These are phyloP conservation scores for Takifugu bimaculatus DNA, from an alignment of 2,113 vertebrate genomes.

Conservation along the genomic window DNA sequence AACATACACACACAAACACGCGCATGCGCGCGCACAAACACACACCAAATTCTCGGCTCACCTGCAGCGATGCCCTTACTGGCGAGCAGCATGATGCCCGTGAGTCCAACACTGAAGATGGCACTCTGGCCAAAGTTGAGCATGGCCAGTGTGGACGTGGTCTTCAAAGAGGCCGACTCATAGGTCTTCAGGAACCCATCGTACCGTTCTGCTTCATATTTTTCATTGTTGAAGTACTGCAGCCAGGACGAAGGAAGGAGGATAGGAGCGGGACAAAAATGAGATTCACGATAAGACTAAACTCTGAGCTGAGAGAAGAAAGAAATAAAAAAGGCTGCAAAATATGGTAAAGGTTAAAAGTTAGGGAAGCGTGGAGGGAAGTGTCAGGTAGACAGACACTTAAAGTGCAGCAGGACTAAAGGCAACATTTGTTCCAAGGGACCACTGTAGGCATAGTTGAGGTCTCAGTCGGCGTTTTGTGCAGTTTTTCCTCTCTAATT, in stretches of 20 bases:
- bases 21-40: not conserved
- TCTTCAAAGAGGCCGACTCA: slow-evolving; percentile 91
- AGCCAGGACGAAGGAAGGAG: slow-evolving; percentile 17
- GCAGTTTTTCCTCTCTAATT: slow-evolving; percentile 43
- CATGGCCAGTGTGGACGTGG: slow-evolving; percentile 89
- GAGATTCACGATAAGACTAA: slow-evolving; percentile 27
- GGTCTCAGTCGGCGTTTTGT: slow-evolving; percentile 48
- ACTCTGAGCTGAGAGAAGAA: slow-evolving; percentile 16
- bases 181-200: slow-evolving; percentile 89
- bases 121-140: slow-evolving; percentile 95
- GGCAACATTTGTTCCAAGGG: slow-evolving; percentile 58
- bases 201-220: slow-evolving; percentile 91
- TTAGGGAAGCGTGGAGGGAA: slow-evolving; percentile 49
- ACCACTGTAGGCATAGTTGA: slow-evolving; percentile 38
- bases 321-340: slow-evolving; percentile 27
- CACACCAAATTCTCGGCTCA: slow-evolving; percentile 50
- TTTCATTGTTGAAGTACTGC: slow-evolving; percentile 99
- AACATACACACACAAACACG: not conserved
- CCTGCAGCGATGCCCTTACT: slow-evolving; percentile 94
- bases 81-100: slow-evolving; percentile 89
- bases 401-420: slow-evolving; percentile 43
- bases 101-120: slow-evolving; percentile 92
- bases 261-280: slow-evolving; percentile 12
- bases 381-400: slow-evolving; percentile 42
- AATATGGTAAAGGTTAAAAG: slow-evolving; percentile 49